These are phyloP conservation scores for Cettia cetti DNA, from an alignment of 2,113 vertebrate species.

Conservation along the genomic window DNA sequence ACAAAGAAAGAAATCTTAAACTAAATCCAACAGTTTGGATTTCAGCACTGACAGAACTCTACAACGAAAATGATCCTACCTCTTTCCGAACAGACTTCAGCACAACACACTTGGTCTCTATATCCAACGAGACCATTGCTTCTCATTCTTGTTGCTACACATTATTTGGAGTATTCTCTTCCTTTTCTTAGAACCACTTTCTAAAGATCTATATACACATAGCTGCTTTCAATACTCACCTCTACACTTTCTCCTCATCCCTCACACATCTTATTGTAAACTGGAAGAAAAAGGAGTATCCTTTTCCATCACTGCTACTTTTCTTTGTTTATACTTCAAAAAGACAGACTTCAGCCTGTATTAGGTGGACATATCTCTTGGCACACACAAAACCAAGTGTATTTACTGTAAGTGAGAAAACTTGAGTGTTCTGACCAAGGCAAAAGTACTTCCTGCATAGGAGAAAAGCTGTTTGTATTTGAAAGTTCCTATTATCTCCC, in stretches of 20 bases:
- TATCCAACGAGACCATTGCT: not conserved
- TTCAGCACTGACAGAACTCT: not conserved
- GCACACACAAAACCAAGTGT: not conserved
- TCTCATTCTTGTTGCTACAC: not conserved
- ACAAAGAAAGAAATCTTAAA: not conserved
- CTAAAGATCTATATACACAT: not conserved
- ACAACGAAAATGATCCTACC: not conserved
- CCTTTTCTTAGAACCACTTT: not conserved
- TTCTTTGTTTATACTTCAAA: accelerated
- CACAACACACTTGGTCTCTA: not conserved
- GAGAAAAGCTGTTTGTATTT: not conserved
- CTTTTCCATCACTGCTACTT: not conserved
- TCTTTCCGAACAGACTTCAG: not conserved
- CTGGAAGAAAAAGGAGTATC: accelerated
- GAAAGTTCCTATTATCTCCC: not conserved
- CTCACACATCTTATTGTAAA: not conserved
- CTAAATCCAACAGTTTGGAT: not conserved
- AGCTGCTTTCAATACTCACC: not conserved
- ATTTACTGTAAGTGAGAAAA: not conserved
- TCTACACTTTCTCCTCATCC: not conserved
- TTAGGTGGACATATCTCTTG: accelerated
- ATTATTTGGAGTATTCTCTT: not conserved
- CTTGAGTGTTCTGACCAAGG: too few species aligned
- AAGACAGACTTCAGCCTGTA: not conserved
- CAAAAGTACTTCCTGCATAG: not conserved